Percentiles rank a stretch among this genome's conserved stretches.
Evolutionary conservation across 2,113 vertebrate genomes (phyloP).

Genomic region (Archilochus colubris): DNA sequence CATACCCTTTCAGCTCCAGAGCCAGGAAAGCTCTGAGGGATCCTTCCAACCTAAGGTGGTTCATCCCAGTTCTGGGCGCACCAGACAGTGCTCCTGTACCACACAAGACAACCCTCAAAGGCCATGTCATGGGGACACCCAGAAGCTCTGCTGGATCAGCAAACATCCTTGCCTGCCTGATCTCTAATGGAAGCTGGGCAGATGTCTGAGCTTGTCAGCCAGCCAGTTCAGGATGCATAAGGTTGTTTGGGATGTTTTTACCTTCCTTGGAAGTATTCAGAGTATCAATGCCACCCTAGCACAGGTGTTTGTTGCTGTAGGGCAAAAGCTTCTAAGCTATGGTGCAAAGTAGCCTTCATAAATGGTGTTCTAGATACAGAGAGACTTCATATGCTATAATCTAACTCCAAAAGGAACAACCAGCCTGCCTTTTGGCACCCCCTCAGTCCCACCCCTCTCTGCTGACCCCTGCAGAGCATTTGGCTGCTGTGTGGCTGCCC

Average conservation of each 20-base stretch:
- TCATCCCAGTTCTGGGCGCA: not conserved
- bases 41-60: not conserved
- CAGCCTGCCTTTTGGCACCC: not conserved
- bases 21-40: not conserved
- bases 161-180: not conserved
- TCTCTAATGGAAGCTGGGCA: not conserved
- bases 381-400: not conserved
- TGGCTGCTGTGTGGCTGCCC: not conserved
- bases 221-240: not conserved
- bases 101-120: not conserved
- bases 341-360: not conserved
- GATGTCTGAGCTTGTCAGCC: not conserved
- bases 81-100: accelerated
- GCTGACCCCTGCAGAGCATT: not conserved
- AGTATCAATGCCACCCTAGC: not conserved
- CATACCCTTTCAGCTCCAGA: accelerated
- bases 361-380: accelerated
- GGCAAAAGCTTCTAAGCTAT: not conserved
- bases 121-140: not conserved
- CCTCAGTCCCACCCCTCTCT: not conserved
- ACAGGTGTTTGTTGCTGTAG: not conserved
- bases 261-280: not conserved
- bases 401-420: not conserved
- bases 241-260: not conserved
- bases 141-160: not conserved